Evolutionary conservation across 2,797 vertebrate genomes (phyloP), one percentile per base, ranked within the genome.

Genomic region (Brachyrhaphis roseni): DNA sequence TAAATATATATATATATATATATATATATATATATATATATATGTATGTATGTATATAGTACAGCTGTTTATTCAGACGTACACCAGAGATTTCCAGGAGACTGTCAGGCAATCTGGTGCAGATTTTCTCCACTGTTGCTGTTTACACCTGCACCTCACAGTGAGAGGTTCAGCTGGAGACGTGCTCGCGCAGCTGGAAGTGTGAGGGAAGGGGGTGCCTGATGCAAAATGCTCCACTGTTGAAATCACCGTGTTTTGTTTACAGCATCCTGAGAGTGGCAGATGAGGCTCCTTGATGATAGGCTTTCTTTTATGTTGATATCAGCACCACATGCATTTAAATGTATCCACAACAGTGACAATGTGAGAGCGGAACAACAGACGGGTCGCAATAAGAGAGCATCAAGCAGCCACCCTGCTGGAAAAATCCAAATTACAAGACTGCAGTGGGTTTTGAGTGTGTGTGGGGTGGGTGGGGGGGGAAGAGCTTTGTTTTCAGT

Each of bases 161-260:
- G 70, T 18, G n/a, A 72, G 43, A 72, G 43, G 70, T 72, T 72
- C 70, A 45, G 70, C 70, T 72, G 26, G n/a, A 46, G 64, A 68
- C 23, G 64, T 68, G 34, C 64, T 68, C 20, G 26, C 20, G 11
- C 64, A 68, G 64, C 64, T 72, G 70, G 70, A 72, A 18, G 43
- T 28, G 26, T 72, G 13, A 72, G 41, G 16, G 70, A 46, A 15
- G 5, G 41, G 6, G n/a, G 15, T 4, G 70, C 43, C 70, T 72
- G 26, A 72, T 46, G 41, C 70, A 43, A 72, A 46, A 46, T n/a
- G 2, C 43, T 46, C 26, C 23, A 20, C 71, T 49, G 71, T 49
- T 46, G 18, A 46, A 72, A 72, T 34, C 64, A 41, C 4, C 8
- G 46, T 34, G 45, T 72, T 72, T 34, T 53, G 72, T 74, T 74